Conservation (phyloP, 1,140 invertebrate species). For the Danaus melanippus region DNA sequence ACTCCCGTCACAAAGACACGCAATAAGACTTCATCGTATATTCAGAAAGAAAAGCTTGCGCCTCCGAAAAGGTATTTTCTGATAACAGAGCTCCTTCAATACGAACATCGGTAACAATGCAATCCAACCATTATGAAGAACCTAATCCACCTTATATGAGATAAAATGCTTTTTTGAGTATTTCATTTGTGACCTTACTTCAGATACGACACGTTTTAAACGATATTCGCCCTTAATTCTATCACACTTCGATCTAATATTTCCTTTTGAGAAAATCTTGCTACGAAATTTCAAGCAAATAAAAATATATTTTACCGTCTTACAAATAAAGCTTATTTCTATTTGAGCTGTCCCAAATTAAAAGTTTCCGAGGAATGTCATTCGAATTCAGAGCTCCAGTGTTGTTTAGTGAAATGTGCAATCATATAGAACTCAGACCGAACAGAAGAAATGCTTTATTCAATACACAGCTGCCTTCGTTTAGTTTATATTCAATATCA, state of each 20-base stretch:
- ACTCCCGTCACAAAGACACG: slow-evolving; percentile 15
- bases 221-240: slow-evolving; percentile 19
- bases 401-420: slow-evolving; percentile 59
- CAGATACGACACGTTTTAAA: slow-evolving; percentile 6
- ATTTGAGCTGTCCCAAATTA: slow-evolving; percentile 20
- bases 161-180: slow-evolving; percentile 29
- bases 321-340: slow-evolving; percentile 16
- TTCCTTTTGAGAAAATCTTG: slow-evolving; percentile 4
- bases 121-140: slow-evolving; percentile 55
- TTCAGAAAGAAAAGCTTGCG: slow-evolving; percentile 35
- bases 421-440: slow-evolving; percentile 51
- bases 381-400: slow-evolving; percentile 33
- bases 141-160: slow-evolving; percentile 29
- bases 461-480: slow-evolving; percentile 18
- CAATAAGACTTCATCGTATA: slow-evolving; percentile 32
- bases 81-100: slow-evolving; percentile 41
- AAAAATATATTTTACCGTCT: slow-evolving; percentile 15
- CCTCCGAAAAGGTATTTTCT: slow-evolving; percentile 49
- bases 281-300: neutral
- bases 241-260: slow-evolving; percentile 15
- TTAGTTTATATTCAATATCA: too few relatives aligned
- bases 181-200: slow-evolving; percentile 22
- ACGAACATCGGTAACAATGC: slow-evolving; percentile 46
- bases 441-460: slow-evolving; percentile 41
- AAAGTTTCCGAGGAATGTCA: slow-evolving; percentile 30